Evolutionary conservation across 2,797 vertebrate genomes (phyloP), one percentile per base, ranked within the genome.

Genomic region (Myotis daubentonii): DNA sequence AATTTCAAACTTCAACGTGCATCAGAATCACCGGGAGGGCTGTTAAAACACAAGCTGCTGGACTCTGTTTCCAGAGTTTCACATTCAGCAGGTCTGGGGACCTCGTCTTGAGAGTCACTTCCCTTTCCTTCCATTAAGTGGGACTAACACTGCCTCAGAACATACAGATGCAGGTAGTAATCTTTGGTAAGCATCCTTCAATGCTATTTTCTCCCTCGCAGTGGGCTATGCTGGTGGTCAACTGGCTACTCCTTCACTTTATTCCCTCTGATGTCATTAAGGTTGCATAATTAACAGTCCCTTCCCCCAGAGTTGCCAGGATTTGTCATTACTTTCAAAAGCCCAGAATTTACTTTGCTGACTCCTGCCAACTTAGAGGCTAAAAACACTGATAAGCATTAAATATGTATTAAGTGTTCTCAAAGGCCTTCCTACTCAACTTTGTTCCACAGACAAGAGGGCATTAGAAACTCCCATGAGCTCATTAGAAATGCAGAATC

Each of bases 341-440:
- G 55, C 36, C 47, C 55, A 96, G 41, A 95, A 91, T 55, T 87
- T 65, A 75, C 49, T 96, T 94, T 94, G 33, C 74, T 83, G 57
- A 93, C 44, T 90, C 47, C 53, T 87, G 78, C 44, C 83, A 90
- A 95, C 71, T 86, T 78, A 33, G 0, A 94, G 74, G 90, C 91
- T 47, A 92, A 93, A 95, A 90, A 47, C 82, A 94, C 28, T 3
- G 2, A 8, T 79, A 78, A 85, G 80, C 25, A 85, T 95, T 49
- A 94, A 96, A 86, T 19, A 95, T 4, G 89, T 81, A 87, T 38
- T 1, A 89, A 94, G 88, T 93, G 60, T 96, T 95, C 95, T 97
- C 95, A 86, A 97, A 96, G 97, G 95, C 92, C 93, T 95, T 72
- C 41, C 62, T 72, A 86, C 11, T 89, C 49, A 72, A 49, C 51